Base-by-base conservation (phyloP, 2,888 invertebrate genomes). In the Saturnia pavonia region DNA sequence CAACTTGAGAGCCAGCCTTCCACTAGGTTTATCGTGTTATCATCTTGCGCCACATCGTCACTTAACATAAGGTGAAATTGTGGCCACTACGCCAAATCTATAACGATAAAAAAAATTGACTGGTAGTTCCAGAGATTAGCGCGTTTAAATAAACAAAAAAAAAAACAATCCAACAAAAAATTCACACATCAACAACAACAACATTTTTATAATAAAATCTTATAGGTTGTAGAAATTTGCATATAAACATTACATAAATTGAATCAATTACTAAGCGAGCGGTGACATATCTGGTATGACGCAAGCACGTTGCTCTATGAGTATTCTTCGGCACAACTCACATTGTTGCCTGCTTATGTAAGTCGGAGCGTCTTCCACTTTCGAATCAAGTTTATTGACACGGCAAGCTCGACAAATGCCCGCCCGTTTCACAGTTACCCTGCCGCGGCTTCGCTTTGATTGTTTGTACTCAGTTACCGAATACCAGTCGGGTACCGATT, bases 381-480 rank as follows among this genome's bases (percentile, higher is more conserved):
- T 94, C 94, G 92, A 94, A 94, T 92, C 91, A 92, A 91, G 94
- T 94, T 94, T 94, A 94, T 94, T 93, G 94, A 94, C 94, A 92
- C 91, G 91, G 87, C 90, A 89, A 89, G 90, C 89, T 89, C 92
- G 91, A 92, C 92, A 92, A 92, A 92, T 87, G 90, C 87, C 85
- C 84, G 84, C 80, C 73, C 84, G 85, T 85, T 89, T 90, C 91
- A 92, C 93, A 91, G 92, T 92, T 93, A 92, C 90, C 88, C 88
- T 87, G 85, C 77, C 76, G 83, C 85, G 85, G 87, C 88, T 85
- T 81, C 82, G 88, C 91, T 91, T 91, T 91, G 91, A 90, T 88
- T 89, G 84, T 85, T 81, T 80, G 75, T 75, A 77, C 79, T 75
- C 71, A 68, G 68, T 68, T 65, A 71, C 77, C 70, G 40, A 74